Evolutionary conservation across 1,140 invertebrate species (phyloP).

Genomic region (Drosophila dunni): DNA sequence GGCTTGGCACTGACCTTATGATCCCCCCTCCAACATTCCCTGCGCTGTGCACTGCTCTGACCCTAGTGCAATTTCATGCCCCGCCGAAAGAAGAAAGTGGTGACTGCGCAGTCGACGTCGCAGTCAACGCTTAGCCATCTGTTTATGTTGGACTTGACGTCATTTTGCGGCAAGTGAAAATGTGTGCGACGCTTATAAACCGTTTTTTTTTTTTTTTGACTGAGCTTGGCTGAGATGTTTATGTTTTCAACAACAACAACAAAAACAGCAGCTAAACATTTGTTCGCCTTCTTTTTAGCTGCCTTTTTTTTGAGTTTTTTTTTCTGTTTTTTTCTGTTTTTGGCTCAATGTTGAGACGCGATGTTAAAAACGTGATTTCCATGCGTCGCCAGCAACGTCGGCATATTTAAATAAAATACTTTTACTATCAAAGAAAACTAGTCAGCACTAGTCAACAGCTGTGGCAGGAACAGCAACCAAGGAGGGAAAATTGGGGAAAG

Average conservation of each 20-base stretch:
- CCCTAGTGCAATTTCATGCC: conserved; percentile 49
- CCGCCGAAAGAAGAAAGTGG: conserved; percentile 52
- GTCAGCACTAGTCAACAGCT: conserved; percentile 38
- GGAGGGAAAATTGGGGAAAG: not conserved
- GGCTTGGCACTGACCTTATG: conserved; percentile 23
- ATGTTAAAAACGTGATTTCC: conserved; percentile 81
- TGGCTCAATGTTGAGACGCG: conserved; percentile 73
- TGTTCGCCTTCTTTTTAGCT: conserved; percentile 63
- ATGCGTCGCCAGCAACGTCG: conserved; percentile 68
- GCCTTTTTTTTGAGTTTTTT: conserved; percentile 30
- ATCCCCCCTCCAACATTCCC: not conserved
- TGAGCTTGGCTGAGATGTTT: conserved; percentile 66
- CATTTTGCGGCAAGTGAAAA: conserved; percentile 81
- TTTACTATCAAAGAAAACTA: conserved; percentile 81
- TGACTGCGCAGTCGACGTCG: conserved; percentile 28
- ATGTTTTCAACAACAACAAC: conserved; percentile 72
- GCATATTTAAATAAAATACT: conserved; percentile 82
- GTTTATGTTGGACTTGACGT: conserved; percentile 77
- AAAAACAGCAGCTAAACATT: conserved; percentile 41
- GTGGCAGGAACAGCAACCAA: not conserved
- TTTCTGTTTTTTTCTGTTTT: not conserved
- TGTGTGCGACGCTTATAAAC: conserved; percentile 74
- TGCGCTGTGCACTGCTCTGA: conserved; percentile 23
- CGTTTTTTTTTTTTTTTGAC: conserved; percentile 60
- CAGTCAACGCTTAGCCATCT: conserved; percentile 53